These are phyloP conservation scores for Sycophila sp. DNA, from an alignment of 1,140 invertebrate genomes.

Conservation along the genomic window DNA sequence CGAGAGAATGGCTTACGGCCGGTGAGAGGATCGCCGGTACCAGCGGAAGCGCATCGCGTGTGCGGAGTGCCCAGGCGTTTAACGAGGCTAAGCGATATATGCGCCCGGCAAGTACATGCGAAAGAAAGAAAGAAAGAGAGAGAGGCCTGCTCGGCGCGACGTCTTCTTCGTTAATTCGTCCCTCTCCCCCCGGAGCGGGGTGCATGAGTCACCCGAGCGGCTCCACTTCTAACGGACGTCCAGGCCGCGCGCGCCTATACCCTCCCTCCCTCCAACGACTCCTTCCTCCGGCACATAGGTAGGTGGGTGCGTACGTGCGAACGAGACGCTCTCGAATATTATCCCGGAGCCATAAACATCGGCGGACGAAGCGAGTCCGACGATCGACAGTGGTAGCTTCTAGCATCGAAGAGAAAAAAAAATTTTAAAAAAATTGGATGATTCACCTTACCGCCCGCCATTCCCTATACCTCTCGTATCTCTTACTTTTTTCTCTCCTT, in stretches of 20 bases:
- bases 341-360: constrained; percentile 28
- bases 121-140: constrained; percentile 32
- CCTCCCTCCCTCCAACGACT: background rate
- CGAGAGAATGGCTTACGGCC: too few species aligned
- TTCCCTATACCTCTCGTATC: background rate
- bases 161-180: constrained; percentile 43
- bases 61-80: constrained; percentile 22
- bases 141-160: constrained; percentile 18
- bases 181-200: constrained; percentile 36
- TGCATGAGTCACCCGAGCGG: constrained; percentile 56
- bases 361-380: background rate
- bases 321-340: background rate
- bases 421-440: constrained; percentile 33
- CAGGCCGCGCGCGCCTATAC: background rate
- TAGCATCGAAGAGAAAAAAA: background rate
- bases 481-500: background rate
- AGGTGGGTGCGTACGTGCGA: background rate
- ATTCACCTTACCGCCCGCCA: constrained; percentile 28
- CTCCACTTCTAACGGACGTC: constrained; percentile 44
- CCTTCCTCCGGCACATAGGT: background rate
- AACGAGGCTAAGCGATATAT: constrained; percentile 53
- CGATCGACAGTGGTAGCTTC: constrained; percentile 17
- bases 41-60: background rate
- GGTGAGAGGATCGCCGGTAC: too few species aligned
- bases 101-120: background rate